Percentiles rank a stretch among this genome's conserved stretches.
These are phyloP conservation scores for Dermolepida albohirtum DNA, from an alignment of 2,888 invertebrate species.

Conservation along the genomic window DNA sequence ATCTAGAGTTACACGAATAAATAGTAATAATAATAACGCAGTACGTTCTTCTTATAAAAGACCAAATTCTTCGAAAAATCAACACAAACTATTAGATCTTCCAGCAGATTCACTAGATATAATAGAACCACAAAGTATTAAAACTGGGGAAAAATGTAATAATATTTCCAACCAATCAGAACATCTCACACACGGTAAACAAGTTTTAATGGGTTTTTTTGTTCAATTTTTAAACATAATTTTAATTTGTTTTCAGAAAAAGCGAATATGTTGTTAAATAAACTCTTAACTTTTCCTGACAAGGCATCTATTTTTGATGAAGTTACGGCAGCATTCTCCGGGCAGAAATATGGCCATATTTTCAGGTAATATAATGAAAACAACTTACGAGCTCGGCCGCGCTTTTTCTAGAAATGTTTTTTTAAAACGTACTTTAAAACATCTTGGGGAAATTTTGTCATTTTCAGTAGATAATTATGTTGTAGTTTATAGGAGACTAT, in stretches of 20 bases:
- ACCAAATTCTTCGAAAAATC: constrained; percentile 25
- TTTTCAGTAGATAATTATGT: too few relatives aligned
- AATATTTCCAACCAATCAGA: background rate
- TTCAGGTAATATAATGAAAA: constrained; percentile 1
- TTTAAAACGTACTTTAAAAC: too few relatives aligned
- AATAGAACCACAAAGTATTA: background rate
- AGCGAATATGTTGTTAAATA: constrained; percentile 18
- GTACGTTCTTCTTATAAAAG: constrained; percentile 7
- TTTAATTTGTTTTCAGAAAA: constrained; percentile 15
- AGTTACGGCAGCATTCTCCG: constrained; percentile 19
- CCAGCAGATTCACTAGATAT: too few relatives aligned
- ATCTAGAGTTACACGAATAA: background rate
- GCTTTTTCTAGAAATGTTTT: too few relatives aligned
- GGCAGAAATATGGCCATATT: constrained; percentile 10
- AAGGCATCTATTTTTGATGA: constrained; percentile 23
- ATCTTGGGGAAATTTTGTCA: too few relatives aligned
- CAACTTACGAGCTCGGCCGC: too few relatives aligned
- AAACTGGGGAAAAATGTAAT: background rate
- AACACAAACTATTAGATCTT: background rate
- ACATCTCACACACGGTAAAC: constrained; percentile 2
- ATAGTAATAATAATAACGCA: background rate
- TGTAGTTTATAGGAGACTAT: too few relatives aligned
- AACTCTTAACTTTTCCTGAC: constrained; percentile 37
- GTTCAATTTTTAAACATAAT: background rate
- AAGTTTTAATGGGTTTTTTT: background rate